Evolutionary conservation across 1,140 invertebrate genomes (phyloP), one percentile per base, ranked within the genome.

Genomic region (Lordiphosa collinella): DNA sequence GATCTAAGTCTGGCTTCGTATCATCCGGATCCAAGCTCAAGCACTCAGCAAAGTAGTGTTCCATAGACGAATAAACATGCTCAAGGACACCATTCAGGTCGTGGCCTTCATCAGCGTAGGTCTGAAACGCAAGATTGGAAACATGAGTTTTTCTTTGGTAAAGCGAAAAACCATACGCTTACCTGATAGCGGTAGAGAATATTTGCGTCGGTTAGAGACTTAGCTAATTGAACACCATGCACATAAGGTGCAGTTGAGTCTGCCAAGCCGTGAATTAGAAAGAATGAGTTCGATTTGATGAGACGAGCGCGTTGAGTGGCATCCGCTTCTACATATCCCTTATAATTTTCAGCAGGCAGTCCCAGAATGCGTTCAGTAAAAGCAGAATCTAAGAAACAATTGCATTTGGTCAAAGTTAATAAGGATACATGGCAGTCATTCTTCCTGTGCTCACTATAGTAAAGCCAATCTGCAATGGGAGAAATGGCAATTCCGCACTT

Each of bases 281-380:
- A 95, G 79, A 97, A 93, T 52, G 95, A 95, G 87, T 96, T 94
- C 74, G 93, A 92, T 57, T 95, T 94, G 65, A 98, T 95, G 86
- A 96, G 92, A 84, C 93, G 93, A 34, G 95, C 96, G 50, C 95
- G 92, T 88, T 95, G 94, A 10, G 95, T 96, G 52, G 96, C 94
- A 90, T 97, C 96, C 13, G 95, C 94, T 80, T 96, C 95, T 67
- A 97, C 96, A 89, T 99, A 99, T 29, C 95, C 96, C 84, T 96
- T 95, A 89, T 94, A 95, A 90, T 98, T 98, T 73, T 97, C 96
- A 10, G 92, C 92, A 36, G 97, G 96, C 35, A 93, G 91, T 10
- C 96, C 96, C 64, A 99, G 92, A 75, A 97, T 94, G 52, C 96
- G 92, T 90, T 99, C 97, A 91, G 97, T 97, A 88, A 98, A 98